These are phyloP conservation scores for Probosciger aterrimus DNA, from an alignment of 2,113 vertebrate genomes.

Conservation along the genomic window DNA sequence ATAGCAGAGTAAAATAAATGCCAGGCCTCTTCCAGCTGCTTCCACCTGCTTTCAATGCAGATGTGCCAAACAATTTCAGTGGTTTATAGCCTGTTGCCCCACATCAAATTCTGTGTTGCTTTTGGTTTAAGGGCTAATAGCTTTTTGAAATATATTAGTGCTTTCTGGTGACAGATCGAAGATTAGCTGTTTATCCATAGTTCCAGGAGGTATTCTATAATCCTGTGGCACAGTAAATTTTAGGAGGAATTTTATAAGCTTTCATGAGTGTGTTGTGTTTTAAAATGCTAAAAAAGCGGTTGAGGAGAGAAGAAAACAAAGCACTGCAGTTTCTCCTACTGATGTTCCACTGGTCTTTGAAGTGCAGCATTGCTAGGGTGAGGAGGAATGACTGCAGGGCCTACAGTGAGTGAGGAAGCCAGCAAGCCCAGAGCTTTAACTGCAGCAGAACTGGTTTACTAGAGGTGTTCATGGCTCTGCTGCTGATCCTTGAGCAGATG, in stretches of 20 bases:
- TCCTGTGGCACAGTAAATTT: slow-evolving; percentile 51
- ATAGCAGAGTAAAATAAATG: slow-evolving; percentile 27
- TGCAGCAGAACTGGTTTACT: neutral
- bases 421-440: neutral
- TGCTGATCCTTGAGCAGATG: neutral
- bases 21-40: neutral
- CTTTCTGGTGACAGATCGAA: slow-evolving; percentile 43
- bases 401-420: neutral
- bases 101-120: slow-evolving; percentile 57
- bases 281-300: slow-evolving; percentile 34
- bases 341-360: neutral
- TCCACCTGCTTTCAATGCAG: slow-evolving; percentile 21
- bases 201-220: slow-evolving; percentile 41
- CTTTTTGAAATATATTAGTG: slow-evolving; percentile 63
- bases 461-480: neutral
- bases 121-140: slow-evolving; percentile 65
- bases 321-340: neutral
- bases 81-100: slow-evolving; percentile 52
- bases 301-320: slow-evolving; percentile 30
- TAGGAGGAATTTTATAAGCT: slow-evolving; percentile 60
- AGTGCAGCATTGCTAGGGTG: neutral
- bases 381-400: neutral
- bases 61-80: slow-evolving; percentile 43
- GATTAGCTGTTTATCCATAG: slow-evolving; percentile 51
- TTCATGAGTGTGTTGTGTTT: slow-evolving; percentile 21